Evolutionary conservation across 2,113 vertebrate species (phyloP), one percentile per base, ranked within the genome.

Genomic region (rabbit (Oryctolagus cuniculus)): DNA sequence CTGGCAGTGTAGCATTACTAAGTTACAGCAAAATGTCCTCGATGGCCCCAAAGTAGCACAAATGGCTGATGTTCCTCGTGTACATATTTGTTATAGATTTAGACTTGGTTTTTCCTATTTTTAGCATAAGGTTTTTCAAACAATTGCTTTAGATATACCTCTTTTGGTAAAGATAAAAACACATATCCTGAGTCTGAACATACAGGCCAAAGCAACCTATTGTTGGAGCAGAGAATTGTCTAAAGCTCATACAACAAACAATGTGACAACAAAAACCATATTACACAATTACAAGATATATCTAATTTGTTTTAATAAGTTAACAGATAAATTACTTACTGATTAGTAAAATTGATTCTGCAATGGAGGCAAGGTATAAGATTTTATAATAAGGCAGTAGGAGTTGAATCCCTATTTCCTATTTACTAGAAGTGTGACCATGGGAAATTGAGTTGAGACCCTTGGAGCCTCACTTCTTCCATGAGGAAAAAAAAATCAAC

Each of bases 281-380:
- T 21, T 75, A 27, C 36, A 15, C 44, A 86, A 51, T 1, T 13
- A 63, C 0, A 83, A 82, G 0, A 77, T 78, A 34, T 11, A 74
- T 49, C 27, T 29, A 58, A n/a, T 49, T 94, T 78, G n/a, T 90
- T 85, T 87, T 53, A 87, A 83, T 49, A 73, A 69, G 77, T 29
- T 82, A 75, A 73, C 3, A 67, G 85, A 94, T 80, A 61, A 83
- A 36, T 80, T 63, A 53, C 3, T 55, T 73, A 84, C n/a, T 83
- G 5, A 24, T 87, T 6, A 80, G 49, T 51, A 84, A 91, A 85
- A 88, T 11, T 27, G 15, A 64, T 75, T 85, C 21, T 31, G 0
- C 21, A 49, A 8, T 13, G 10, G 9, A 83, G 10, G 10, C 55
- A 78, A 84, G 34, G 3, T 66, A 38, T 72, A 24, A 38, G 6